Conservation (phyloP, 2,888 invertebrate genomes). For the Leptopilina syphax region DNA sequence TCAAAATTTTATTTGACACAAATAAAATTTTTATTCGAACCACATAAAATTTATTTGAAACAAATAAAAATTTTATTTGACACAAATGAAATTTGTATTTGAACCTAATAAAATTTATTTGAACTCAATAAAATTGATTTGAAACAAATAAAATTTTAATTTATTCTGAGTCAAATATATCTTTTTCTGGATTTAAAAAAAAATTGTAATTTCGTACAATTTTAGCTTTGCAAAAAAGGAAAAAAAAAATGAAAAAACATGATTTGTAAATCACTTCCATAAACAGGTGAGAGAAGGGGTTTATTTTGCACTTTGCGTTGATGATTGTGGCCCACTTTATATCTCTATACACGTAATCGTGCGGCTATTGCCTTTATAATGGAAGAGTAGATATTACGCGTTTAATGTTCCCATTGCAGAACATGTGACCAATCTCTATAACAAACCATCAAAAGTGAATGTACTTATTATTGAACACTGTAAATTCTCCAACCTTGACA, state of each 20-base stretch:
- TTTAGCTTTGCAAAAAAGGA: neutral
- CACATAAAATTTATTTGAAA: no score
- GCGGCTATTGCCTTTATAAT: neutral
- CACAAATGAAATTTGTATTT: no score
- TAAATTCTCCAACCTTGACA: neutral
- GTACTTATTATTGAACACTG: neutral
- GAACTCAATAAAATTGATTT: no score
- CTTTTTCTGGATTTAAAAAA: no score
- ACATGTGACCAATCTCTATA: neutral
- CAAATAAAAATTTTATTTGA: no score
- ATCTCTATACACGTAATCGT: neutral
- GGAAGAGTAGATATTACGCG: constrained; percentile 30
- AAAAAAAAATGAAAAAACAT: neutral
- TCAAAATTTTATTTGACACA: no score
- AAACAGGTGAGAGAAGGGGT: neutral
- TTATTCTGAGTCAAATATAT: no score
- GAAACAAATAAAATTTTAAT: no score
- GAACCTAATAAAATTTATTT: no score
- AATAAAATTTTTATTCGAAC: no score
- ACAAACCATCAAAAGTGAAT: constrained; percentile 25
- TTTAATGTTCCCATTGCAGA: constrained; percentile 17
- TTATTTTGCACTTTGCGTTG: neutral
- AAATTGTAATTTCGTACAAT: neutral
- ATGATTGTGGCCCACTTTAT: constrained; percentile 11
- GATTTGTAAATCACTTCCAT: neutral